Conservation (phyloP, 2,888 invertebrate species). For the Pachliopta kotzebuea region DNA sequence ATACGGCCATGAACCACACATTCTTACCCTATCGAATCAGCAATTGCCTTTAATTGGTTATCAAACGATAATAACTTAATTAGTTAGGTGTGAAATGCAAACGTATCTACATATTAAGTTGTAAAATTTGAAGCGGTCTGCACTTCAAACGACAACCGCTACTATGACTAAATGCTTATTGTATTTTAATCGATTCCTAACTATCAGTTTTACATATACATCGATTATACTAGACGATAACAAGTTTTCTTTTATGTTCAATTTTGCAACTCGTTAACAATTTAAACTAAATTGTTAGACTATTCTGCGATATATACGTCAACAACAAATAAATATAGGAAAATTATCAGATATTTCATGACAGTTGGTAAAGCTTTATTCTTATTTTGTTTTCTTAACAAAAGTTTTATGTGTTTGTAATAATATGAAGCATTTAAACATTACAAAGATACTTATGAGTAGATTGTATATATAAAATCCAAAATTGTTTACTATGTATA, state of each 20-base stretch:
- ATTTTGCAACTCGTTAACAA: not conserved
- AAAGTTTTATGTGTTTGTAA: too few species aligned
- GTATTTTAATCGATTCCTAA: conserved; percentile 7
- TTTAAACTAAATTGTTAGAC: too few species aligned
- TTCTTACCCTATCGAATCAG: conserved; percentile 37
- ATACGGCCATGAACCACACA: conserved; percentile 29
- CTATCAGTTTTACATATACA: conserved; percentile 15
- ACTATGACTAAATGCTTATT: conserved; percentile 24
- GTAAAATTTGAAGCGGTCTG: conserved; percentile 26
- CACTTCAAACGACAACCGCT: conserved; percentile 20
- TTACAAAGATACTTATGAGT: too few species aligned
- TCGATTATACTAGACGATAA: conserved; percentile 7
- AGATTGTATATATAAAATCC: too few species aligned
- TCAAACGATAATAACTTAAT: conserved; percentile 40
- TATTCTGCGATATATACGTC: not conserved
- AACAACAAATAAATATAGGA: too few species aligned
- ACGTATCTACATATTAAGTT: conserved; percentile 34
- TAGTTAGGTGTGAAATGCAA: conserved; percentile 37
- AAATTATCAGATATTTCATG: too few species aligned
- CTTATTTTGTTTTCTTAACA: too few species aligned
- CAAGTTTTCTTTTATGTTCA: conserved; percentile 6
- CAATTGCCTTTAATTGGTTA: conserved; percentile 36
- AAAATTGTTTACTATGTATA: not conserved
- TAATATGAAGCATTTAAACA: too few species aligned
- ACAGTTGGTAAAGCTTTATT: too few species aligned